Evolutionary conservation across 1,140 invertebrate genomes (phyloP), one percentile per base, ranked within the genome.

Genomic region (Diorhabda carinulata): DNA sequence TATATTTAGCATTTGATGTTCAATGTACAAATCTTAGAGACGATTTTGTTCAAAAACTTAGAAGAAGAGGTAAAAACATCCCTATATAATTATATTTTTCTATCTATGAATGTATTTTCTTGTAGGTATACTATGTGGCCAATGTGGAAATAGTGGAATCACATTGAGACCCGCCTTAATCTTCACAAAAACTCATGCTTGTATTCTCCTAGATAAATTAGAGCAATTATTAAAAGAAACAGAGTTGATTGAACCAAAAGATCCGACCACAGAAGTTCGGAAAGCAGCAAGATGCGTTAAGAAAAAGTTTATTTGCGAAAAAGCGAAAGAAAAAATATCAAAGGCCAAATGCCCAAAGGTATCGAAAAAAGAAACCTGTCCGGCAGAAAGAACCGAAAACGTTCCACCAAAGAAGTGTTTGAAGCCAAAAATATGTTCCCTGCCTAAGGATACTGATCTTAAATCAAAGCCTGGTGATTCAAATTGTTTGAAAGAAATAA

Each of bases 81-180:
- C 6, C 1, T 56, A 7, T 56, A 56, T 7, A 56, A 9, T 45
- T 43, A 2, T 63, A 8, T 43, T 44, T 25, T 6, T 63, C 43
- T 41, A 63, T 6, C 25, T 42, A 43, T 7, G 5, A 63, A 6
- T 60, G 6, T 60, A 9, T 61, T 40, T 44, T 25, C 43, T 76
- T 74, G 57, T 56, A 94, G 94, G 94, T 76, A 85, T 99, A 61
- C 89, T 97, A 80, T 85, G 90, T 56, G 98, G 97, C 61, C 92
- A 90, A 3, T 98, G 95, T 81, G 97, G 97, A 7, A 86, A 89
- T 0, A 74, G 82, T 3, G 84, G 94, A 0, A 85, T 99, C 62
- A 87, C 98, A 71, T 86, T 99, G 67, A 85, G 98, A 73, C 97
- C 98, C 43, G 90, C 95, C 60, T 83, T 99, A 4, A 90, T 95